These are phyloP conservation scores for Macropus fuliginosus DNA, from an alignment of 2,797 vertebrate species.

Conservation along the genomic window DNA sequence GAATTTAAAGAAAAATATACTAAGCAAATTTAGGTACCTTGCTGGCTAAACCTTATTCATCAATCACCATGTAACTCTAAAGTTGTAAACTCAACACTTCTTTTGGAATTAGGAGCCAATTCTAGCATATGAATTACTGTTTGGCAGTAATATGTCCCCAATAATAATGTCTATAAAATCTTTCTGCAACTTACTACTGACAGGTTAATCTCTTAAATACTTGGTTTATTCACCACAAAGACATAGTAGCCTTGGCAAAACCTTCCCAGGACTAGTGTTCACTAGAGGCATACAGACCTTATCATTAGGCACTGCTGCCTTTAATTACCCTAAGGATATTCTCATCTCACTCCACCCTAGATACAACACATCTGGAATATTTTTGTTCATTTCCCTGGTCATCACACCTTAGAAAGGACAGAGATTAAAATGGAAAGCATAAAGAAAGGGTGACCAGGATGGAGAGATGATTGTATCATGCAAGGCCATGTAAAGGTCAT, in stretches of 20 bases:
- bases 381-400: background rate
- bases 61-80: background rate
- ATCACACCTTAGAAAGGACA: background rate
- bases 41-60: background rate
- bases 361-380: background rate
- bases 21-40: background rate
- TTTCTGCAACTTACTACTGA: background rate
- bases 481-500: background rate
- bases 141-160: background rate
- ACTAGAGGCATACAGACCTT: no score
- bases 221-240: background rate
- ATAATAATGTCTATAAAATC: background rate
- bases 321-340: background rate
- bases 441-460: background rate
- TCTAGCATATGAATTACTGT: background rate
- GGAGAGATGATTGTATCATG: background rate
- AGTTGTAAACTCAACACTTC: background rate
- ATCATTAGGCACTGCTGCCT: background rate
- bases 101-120: background rate
- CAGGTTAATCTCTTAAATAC: background rate
- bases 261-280: background rate
- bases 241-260: background rate
- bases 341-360: background rate
- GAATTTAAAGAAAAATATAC: slow-evolving; percentile 20
- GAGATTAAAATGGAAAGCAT: background rate